Conservation (phyloP, 2,797 vertebrate genomes). For the Pseudochirops cupreus region DNA sequence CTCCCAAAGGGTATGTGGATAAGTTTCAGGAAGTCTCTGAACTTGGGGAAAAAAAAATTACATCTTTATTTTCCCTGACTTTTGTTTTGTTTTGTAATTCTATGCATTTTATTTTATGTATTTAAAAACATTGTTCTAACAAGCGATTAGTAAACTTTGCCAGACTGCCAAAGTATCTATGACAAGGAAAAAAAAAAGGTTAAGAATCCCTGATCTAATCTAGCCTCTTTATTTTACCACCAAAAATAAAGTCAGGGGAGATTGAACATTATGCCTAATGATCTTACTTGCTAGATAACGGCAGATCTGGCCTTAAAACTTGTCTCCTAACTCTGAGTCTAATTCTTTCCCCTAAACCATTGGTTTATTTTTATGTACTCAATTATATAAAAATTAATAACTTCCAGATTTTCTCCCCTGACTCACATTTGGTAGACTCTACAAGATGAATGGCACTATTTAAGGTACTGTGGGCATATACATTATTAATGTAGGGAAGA, state of each 20-base stretch:
- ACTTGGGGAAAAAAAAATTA: not conserved
- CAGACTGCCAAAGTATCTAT: not conserved
- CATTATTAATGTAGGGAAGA: not conserved
- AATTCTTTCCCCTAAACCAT: not conserved
- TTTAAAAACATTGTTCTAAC: not conserved
- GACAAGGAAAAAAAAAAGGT: not conserved
- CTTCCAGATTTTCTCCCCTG: not conserved
- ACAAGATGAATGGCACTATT: not conserved
- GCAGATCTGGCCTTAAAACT: not conserved
- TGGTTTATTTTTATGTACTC: not conserved
- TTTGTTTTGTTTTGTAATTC: not conserved
- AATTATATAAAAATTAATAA: not conserved
- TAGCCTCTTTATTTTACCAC: slow-evolving; percentile 25
- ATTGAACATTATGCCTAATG: slow-evolving; percentile 12
- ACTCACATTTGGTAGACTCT: not conserved
- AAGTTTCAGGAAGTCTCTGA: not conserved
- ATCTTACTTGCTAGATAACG: not conserved
- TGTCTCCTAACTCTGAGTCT: not conserved
- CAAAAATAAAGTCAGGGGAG: slow-evolving; percentile 16
- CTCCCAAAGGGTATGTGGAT: not conserved
- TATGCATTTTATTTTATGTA: not conserved
- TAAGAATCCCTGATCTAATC: not conserved
- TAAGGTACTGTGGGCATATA: not conserved
- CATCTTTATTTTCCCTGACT: not conserved
- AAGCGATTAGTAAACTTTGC: not conserved